Conservation (phyloP, 1,140 invertebrate species). For the Arctopsyche grandis region DNA sequence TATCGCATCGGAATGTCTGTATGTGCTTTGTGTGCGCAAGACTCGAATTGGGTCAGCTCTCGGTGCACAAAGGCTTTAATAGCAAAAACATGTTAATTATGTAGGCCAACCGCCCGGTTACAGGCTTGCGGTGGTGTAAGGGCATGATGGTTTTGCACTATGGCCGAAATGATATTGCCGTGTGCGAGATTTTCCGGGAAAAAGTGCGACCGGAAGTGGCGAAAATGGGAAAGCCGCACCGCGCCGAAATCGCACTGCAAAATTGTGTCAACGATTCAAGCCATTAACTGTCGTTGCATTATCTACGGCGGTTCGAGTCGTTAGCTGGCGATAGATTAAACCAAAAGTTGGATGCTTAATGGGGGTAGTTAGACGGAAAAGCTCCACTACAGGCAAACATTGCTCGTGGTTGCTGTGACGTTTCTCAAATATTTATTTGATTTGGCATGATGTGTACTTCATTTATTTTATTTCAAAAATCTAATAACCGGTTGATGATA, state of each 20-base stretch:
- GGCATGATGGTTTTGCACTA: background rate
- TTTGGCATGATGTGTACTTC: no score
- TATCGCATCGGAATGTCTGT: no score
- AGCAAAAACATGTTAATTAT: slow-evolving; percentile 41
- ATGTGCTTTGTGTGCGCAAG: no score
- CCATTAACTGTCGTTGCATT: slow-evolving; percentile 15
- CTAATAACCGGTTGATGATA: no score
- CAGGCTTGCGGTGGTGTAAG: slow-evolving; percentile 1
- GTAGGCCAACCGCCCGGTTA: background rate
- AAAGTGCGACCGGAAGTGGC: background rate
- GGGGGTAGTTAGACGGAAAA: slow-evolving; percentile 30
- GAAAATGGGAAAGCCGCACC: background rate
- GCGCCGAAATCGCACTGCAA: background rate
- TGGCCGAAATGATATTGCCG: background rate
- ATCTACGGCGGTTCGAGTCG: background rate
- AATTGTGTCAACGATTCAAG: background rate
- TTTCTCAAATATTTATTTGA: slow-evolving; percentile 2
- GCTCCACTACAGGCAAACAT: slow-evolving; percentile 6
- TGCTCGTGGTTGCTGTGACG: background rate
- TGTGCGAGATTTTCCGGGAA: background rate
- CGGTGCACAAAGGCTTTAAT: slow-evolving; percentile 30
- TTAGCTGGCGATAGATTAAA: slow-evolving; percentile 34
- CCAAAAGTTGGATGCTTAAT: slow-evolving; percentile 32
- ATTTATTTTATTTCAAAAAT: no score
- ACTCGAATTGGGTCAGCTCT: background rate